Conservation (phyloP, 92 coral and sea anemone species). For the Phymanthus crucifer region DNA sequence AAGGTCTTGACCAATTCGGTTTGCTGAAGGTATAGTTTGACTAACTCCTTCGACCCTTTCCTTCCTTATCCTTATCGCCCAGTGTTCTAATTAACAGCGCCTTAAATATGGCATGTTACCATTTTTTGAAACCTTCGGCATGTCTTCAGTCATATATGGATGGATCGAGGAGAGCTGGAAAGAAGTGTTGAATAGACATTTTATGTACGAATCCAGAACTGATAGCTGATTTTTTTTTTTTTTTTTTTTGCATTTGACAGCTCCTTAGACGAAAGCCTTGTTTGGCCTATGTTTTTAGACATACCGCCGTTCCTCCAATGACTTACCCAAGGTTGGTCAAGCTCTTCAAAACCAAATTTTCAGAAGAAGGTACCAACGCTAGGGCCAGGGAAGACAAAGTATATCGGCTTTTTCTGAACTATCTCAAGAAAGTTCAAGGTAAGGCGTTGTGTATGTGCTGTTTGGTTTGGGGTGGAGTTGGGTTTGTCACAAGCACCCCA, state of each 20-base stretch:
- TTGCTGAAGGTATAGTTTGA: conserved; percentile 34
- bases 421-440: conserved; percentile 61
- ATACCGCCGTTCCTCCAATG: conserved; percentile 41
- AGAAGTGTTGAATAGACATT: not conserved
- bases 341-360: conserved; percentile 38
- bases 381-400: conserved; percentile 33
- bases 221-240: not conserved
- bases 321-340: conserved; percentile 50
- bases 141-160: not conserved
- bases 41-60: not conserved
- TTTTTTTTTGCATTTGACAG: conserved; percentile 13
- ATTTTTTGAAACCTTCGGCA: not conserved
- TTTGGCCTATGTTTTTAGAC: conserved; percentile 41
- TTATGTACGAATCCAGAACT: not conserved
- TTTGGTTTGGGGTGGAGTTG: not conserved
- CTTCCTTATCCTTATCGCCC: not conserved
- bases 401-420: conserved; percentile 53
- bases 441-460: not conserved
- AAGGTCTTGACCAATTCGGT: conserved; percentile 43
- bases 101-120: conserved; percentile 4
- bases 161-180: not conserved
- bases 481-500: not conserved
- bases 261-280: conserved; percentile 37
- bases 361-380: conserved; percentile 51
- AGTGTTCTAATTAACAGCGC: not conserved